Percentiles rank a stretch among this genome's conserved stretches.
Evolutionary conservation across 2,113 vertebrate species (phyloP).

Genomic region (Cricetomys ansorgei): DNA sequence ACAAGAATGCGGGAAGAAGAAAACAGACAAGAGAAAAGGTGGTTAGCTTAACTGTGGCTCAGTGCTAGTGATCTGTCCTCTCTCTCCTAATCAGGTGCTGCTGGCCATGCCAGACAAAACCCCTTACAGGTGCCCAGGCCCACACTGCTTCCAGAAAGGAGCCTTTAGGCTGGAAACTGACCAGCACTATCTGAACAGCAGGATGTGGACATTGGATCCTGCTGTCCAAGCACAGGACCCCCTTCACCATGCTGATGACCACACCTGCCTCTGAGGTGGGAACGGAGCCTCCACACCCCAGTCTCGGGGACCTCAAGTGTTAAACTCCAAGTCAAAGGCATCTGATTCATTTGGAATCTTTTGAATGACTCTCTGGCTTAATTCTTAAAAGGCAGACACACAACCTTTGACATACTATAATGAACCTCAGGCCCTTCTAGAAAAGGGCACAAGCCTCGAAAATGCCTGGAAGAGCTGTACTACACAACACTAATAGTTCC

Average conservation of each 20-base stretch:
- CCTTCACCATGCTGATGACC: accelerated
- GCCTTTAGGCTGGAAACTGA: neutral
- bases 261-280: neutral
- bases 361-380: neutral
- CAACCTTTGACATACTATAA: neutral
- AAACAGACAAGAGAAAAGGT: conserved; percentile 86
- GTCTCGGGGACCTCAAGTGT: neutral
- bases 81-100: conserved; percentile 19
- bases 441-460: neutral
- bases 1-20: conserved; percentile 70
- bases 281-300: accelerated
- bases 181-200: accelerated
- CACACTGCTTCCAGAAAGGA: neutral
- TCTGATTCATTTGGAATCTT: neutral
- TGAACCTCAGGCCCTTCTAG: neutral
- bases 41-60: conserved; percentile 82
- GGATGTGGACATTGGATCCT: accelerated
- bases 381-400: neutral
- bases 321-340: accelerated
- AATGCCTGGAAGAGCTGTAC: neutral
- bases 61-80: conserved; percentile 50
- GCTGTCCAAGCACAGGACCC: neutral
- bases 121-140: accelerated
- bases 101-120: neutral
- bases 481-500: neutral